These are phyloP conservation scores for Castor canadensis DNA, from an alignment of 2,113 vertebrate species.

Conservation along the genomic window DNA sequence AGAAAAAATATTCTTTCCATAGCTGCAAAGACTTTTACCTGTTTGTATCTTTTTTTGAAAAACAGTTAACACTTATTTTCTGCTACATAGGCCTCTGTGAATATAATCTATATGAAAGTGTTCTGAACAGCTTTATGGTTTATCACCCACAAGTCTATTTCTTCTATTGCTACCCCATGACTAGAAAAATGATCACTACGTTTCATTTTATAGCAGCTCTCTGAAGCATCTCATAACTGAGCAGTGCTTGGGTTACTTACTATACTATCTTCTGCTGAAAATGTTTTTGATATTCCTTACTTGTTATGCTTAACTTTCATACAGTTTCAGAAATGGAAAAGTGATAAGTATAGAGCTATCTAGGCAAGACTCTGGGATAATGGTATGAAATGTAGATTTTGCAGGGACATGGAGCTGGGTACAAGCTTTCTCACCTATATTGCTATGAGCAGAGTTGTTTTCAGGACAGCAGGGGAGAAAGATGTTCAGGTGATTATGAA, in stretches of 20 bases:
- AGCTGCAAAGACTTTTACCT: neutral
- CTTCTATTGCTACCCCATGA: neutral
- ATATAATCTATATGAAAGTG: neutral
- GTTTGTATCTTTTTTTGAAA: neutral
- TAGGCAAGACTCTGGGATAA: neutral
- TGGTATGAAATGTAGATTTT: neutral
- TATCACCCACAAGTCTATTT: neutral
- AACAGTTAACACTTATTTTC: neutral
- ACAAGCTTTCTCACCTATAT: neutral
- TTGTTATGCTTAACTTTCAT: neutral
- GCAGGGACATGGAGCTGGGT: neutral
- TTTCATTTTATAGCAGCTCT: conserved; percentile 48
- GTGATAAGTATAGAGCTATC: neutral
- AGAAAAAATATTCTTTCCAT: neutral
- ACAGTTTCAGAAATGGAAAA: neutral
- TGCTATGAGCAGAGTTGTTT: neutral
- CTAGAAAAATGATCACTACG: neutral
- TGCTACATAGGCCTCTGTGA: neutral
- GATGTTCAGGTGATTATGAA: neutral
- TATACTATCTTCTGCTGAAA: neutral
- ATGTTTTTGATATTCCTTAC: neutral
- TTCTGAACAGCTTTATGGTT: neutral
- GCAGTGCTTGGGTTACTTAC: neutral
- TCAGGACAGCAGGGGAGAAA: neutral
- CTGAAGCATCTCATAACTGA: conserved; percentile 8